Evolutionary conservation across 2,113 vertebrate genomes (phyloP).

Genomic region (Ailuropoda melanoleuca): DNA sequence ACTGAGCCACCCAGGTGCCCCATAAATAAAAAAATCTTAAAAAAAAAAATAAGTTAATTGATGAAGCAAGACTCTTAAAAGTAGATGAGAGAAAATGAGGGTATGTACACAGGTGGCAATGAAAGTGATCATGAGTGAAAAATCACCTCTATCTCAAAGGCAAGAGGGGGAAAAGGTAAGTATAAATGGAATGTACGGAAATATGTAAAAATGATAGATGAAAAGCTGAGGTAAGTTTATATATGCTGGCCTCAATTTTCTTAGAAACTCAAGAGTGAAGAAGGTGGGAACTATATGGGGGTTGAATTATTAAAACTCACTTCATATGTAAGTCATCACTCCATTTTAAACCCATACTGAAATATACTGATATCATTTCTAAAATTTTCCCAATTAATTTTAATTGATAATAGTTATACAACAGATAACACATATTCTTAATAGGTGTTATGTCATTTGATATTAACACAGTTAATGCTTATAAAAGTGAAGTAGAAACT

Average conservation of each 20-base stretch:
- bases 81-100: not conserved
- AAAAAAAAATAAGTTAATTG: not conserved
- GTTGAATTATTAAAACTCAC: not conserved
- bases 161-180: not conserved
- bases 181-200: not conserved
- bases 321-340: not conserved
- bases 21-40: no score
- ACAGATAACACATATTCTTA: not conserved
- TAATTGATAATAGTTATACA: not conserved
- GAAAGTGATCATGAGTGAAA: not conserved
- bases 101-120: not conserved
- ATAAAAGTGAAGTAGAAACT: not conserved
- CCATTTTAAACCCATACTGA: slow-evolving; percentile 25
- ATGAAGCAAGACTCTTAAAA: not conserved
- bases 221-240: not conserved
- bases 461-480: not conserved
- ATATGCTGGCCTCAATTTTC: not conserved
- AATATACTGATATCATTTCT: not conserved
- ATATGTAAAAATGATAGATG: not conserved
- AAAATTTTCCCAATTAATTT: not conserved
- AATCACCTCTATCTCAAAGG: not conserved
- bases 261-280: not conserved
- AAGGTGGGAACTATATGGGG: not conserved
- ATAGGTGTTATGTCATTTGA: not conserved
- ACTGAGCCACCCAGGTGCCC: no score